These are phyloP conservation scores for Potorous gilbertii DNA, from an alignment of 2,797 vertebrate genomes.

Conservation along the genomic window DNA sequence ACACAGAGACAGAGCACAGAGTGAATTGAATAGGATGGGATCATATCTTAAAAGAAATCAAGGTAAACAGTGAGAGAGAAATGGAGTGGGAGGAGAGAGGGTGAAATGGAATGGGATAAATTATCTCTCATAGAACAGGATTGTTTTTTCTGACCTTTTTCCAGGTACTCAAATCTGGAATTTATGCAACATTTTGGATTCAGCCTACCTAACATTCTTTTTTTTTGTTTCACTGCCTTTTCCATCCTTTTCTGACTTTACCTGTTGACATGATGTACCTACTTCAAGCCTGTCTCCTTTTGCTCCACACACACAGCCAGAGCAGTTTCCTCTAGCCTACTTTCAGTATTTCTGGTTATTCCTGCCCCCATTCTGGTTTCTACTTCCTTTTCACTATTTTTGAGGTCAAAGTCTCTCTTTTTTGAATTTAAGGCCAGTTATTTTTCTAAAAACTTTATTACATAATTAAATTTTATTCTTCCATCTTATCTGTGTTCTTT, in stretches of 20 bases:
- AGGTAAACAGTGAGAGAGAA: too few species aligned
- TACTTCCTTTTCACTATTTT: background rate
- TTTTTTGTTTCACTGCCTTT: background rate
- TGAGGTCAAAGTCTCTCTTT: background rate
- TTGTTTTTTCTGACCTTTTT: background rate
- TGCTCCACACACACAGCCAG: background rate
- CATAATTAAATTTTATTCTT: background rate
- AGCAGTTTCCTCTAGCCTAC: background rate
- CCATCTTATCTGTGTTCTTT: background rate
- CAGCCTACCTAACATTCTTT: background rate
- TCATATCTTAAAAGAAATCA: too few species aligned
- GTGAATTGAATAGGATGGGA: too few species aligned
- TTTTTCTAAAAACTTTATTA: background rate
- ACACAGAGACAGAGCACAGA: too few species aligned
- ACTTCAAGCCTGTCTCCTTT: background rate
- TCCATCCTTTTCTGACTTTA: background rate
- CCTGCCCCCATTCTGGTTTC: background rate
- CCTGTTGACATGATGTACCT: background rate
- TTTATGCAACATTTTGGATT: background rate
- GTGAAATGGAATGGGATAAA: too few species aligned
- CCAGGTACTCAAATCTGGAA: background rate
- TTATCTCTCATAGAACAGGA: too few species aligned
- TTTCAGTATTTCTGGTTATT: fast-evolving
- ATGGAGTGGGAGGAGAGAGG: too few species aligned
- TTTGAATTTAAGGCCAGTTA: background rate